Percentiles rank a stretch among this genome's conserved stretches.
Evolutionary conservation across 2,113 vertebrate genomes (phyloP).

Genomic region (Lipotes vexillifer): DNA sequence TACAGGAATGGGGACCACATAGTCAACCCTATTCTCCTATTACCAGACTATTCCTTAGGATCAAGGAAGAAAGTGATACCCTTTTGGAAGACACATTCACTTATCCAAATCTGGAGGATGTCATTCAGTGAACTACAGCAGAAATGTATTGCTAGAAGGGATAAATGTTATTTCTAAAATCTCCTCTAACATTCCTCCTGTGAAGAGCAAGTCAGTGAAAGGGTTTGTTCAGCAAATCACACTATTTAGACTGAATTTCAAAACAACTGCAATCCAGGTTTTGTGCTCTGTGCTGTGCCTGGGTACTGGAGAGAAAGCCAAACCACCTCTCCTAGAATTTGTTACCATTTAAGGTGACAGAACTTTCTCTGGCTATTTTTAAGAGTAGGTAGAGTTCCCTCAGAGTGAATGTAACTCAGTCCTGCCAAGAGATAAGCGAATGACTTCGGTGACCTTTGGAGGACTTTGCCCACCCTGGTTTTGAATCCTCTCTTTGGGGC

Average conservation of each 20-base stretch:
- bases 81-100: not conserved
- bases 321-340: not conserved
- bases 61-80: not conserved
- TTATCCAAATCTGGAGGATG: not conserved
- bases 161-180: not conserved
- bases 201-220: not conserved
- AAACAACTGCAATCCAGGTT: not conserved
- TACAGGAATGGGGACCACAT: not conserved
- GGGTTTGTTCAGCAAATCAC: not conserved
- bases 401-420: not conserved
- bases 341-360: slow-evolving; percentile 44
- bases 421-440: not conserved
- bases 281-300: not conserved
- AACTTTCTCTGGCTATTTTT: slow-evolving; percentile 2
- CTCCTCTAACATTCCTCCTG: not conserved
- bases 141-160: not conserved
- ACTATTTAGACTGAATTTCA: not conserved
- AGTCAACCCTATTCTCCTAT: not conserved
- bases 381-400: not conserved
- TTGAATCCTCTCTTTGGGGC: not conserved
- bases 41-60: not conserved
- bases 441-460: not conserved
- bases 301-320: not conserved
- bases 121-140: not conserved
- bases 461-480: not conserved